phyloP scores from a whole-genome alignment of 2,888 invertebrate genomes.

The Antheraea yamamai region DNA sequence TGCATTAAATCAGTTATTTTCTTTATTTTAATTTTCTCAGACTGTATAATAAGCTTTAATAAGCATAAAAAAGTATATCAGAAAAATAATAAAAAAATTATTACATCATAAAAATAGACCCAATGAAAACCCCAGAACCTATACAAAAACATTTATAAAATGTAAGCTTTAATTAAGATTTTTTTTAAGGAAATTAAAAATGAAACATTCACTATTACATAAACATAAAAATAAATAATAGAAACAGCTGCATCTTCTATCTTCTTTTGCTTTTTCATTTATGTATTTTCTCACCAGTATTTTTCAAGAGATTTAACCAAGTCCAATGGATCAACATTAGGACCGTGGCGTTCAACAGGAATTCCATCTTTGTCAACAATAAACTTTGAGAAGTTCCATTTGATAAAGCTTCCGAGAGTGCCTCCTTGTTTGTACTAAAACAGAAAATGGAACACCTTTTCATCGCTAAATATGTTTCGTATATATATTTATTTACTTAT shows the following conservation, averaged over 20 bases:
- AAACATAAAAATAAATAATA: not conserved
- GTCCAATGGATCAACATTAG: slow-evolving; percentile 80
- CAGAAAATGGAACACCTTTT: slow-evolving; percentile 25
- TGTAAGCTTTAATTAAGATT: not conserved
- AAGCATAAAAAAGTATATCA: not conserved
- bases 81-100: not conserved
- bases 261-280: slow-evolving; percentile 21
- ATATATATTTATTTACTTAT: no score
- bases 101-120: not conserved
- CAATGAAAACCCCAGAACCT: not conserved
- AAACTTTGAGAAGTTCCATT: slow-evolving; percentile 95
- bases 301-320: slow-evolving; percentile 75
- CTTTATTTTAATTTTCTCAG: no score
- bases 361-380: slow-evolving; percentile 87
- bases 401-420: slow-evolving; percentile 84
- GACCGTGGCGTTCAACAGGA: slow-evolving; percentile 85
- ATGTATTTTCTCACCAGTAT: not conserved
- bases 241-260: not conserved
- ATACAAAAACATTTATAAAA: not conserved
- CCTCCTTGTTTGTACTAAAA: slow-evolving; percentile 80
- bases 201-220: not conserved
- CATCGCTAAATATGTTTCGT: no score
- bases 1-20: no score
- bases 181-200: not conserved
- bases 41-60: no score